Percentiles rank a stretch among this genome's conserved stretches.
Conservation (phyloP, 1,140 invertebrate species). For the Drosophila cardini region DNA sequence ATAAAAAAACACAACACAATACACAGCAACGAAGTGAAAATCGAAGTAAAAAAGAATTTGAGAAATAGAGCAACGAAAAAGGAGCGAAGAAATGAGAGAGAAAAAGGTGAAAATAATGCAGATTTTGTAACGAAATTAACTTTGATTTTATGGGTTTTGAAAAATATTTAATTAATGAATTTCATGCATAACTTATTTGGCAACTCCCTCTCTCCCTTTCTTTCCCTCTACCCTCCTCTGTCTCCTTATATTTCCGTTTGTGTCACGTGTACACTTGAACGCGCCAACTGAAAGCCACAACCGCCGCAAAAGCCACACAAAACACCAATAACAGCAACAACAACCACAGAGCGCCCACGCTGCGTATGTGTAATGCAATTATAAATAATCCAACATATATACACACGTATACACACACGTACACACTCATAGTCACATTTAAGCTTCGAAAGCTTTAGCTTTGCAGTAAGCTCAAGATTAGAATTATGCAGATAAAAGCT, state of each 20-base stretch:
- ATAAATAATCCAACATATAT: constrained; percentile 70
- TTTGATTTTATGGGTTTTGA: constrained; percentile 47
- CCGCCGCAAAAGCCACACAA: constrained; percentile 32
- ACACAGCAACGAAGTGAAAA: constrained; percentile 51
- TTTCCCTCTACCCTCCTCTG: neutral
- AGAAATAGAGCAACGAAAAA: constrained; percentile 1
- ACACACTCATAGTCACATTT: neutral
- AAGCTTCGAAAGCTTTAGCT: constrained; percentile 1
- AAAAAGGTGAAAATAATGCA: constrained; percentile 5
- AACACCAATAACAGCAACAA: constrained; percentile 12
- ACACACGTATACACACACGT: neutral
- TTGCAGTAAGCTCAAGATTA: neutral
- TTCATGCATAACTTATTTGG: constrained; percentile 50
- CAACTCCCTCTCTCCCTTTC: neutral
- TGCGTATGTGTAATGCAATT: constrained; percentile 81
- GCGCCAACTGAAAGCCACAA: constrained; percentile 47
- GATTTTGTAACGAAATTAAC: constrained; percentile 52
- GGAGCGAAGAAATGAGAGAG: neutral
- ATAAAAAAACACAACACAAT: constrained; percentile 32
- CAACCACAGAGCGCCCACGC: constrained; percentile 33
- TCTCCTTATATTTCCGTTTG: constrained; percentile 26
- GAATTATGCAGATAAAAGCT: neutral
- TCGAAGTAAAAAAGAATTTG: constrained; percentile 65
- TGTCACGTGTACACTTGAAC: constrained; percentile 74
- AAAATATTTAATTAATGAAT: constrained; percentile 72